These are phyloP conservation scores for Corythaeola cristata DNA, from an alignment of 2,113 vertebrate genomes.

Conservation along the genomic window DNA sequence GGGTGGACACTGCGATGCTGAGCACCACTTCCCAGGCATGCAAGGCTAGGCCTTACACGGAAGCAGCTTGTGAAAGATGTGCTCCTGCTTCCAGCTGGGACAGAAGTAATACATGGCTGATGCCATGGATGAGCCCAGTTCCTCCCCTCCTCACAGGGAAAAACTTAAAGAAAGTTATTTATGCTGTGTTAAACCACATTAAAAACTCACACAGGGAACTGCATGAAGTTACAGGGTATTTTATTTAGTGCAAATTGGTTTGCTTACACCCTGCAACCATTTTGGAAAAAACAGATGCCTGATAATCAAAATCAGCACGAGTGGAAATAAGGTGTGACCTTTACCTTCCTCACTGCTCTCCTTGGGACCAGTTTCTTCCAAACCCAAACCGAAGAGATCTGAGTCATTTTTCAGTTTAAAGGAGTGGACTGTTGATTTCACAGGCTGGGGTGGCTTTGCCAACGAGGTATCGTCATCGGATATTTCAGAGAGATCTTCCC, in stretches of 20 bases:
- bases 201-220: neutral
- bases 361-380: slow-evolving; percentile 75
- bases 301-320: neutral
- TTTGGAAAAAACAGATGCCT: neutral
- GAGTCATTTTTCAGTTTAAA: slow-evolving; percentile 83
- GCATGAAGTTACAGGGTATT: neutral
- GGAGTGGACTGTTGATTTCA: slow-evolving; percentile 74
- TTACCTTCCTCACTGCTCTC: slow-evolving; percentile 89
- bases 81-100: neutral
- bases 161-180: neutral
- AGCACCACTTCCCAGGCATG: neutral
- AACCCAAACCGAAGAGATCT: slow-evolving; percentile 90
- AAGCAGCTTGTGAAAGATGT: neutral
- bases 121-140: neutral
- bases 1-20: neutral
- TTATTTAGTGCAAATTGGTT: neutral
- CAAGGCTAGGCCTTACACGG: neutral
- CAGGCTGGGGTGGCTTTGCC: slow-evolving; percentile 55
- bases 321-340: neutral
- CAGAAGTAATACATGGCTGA: neutral
- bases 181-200: neutral
- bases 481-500: slow-evolving; percentile 87
- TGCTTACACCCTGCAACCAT: neutral
- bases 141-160: neutral
- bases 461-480: slow-evolving; percentile 83